A percentile compares a stretch with the other conserved stretches of the same genome.
These are phyloP conservation scores for Hirtodrosophila trivittata DNA, from an alignment of 2,888 invertebrate genomes.

Conservation along the genomic window DNA sequence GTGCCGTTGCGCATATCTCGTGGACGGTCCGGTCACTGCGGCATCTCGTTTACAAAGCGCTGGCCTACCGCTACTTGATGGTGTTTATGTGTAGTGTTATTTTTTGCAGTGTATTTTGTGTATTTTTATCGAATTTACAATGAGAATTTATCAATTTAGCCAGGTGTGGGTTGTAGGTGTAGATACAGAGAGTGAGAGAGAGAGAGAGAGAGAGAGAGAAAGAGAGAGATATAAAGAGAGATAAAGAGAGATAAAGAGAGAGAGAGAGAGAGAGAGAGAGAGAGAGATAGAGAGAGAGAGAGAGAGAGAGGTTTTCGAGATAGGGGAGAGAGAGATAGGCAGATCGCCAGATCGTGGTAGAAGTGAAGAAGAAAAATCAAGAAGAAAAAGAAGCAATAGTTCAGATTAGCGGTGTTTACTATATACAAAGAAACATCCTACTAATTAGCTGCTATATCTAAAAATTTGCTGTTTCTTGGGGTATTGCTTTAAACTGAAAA, in stretches of 20 bases:
- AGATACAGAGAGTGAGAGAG: slow-evolving; percentile 13
- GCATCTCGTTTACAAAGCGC: slow-evolving; percentile 84
- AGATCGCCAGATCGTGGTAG: slow-evolving; percentile 55
- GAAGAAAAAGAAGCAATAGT: slow-evolving; percentile 76
- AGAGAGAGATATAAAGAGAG: slow-evolving; percentile 14
- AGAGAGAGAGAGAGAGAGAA: slow-evolving; percentile 30
- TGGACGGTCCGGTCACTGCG: slow-evolving; percentile 83
- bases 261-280: slow-evolving; percentile 40
- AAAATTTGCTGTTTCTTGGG: slow-evolving; percentile 20
- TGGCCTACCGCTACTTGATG: slow-evolving; percentile 82
- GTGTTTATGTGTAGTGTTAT: slow-evolving; percentile 19
- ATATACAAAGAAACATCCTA: slow-evolving; percentile 64
- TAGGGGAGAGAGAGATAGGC: slow-evolving; percentile 44
- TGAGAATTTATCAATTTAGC: slow-evolving; percentile 45
- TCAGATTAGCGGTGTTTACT: slow-evolving; percentile 76
- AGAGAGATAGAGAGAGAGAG: slow-evolving; percentile 37
- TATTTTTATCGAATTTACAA: slow-evolving; percentile 34
- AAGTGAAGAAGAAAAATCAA: slow-evolving; percentile 75
- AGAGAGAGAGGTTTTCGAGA: slow-evolving; percentile 60
- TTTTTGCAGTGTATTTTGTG: slow-evolving; percentile 40
- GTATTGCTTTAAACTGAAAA: too few species aligned
- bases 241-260: slow-evolving; percentile 21
- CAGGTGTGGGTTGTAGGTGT: slow-evolving; percentile 49
- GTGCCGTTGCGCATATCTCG: slow-evolving; percentile 82
- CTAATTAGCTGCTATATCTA: slow-evolving; percentile 51